Evolutionary conservation across 1,140 invertebrate species (phyloP).

Genomic region (Zeugodacus cucurbitae): DNA sequence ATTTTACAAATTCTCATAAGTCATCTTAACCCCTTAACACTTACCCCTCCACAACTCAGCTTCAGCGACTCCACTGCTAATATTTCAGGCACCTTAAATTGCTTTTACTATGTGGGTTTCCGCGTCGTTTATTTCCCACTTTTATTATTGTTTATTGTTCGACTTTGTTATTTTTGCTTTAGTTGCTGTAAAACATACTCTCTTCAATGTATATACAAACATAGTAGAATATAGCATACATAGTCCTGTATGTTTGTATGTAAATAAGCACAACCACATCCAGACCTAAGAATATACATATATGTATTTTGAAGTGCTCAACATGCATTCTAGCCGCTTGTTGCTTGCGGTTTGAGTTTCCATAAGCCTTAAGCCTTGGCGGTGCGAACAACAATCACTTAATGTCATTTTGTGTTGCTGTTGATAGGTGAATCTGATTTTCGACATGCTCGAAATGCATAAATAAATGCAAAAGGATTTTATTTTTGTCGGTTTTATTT

Average conservation of each 20-base stretch:
- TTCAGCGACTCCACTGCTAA: no score
- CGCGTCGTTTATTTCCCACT: background rate
- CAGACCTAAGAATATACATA: background rate
- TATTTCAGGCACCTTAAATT: no score
- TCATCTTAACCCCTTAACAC: no score
- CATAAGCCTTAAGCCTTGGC: background rate
- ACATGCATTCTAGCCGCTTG: background rate
- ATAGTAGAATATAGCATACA: background rate
- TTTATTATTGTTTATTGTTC: background rate
- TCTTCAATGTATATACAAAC: no score
- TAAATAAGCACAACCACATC: background rate
- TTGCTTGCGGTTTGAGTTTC: background rate
- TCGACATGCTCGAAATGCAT: background rate
- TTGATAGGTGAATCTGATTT: background rate
- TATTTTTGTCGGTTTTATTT: no score
- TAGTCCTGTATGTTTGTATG: background rate
- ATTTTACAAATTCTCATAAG: no score
- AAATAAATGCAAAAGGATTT: background rate
- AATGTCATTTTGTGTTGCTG: background rate
- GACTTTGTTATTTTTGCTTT: no score
- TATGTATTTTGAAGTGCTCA: background rate
- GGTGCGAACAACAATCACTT: background rate
- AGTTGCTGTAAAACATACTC: no score
- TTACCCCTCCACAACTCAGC: no score
- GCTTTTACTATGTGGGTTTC: background rate